Evolutionary conservation across 2,888 invertebrate species (phyloP).

Genomic region (Aphodius granarius): DNA sequence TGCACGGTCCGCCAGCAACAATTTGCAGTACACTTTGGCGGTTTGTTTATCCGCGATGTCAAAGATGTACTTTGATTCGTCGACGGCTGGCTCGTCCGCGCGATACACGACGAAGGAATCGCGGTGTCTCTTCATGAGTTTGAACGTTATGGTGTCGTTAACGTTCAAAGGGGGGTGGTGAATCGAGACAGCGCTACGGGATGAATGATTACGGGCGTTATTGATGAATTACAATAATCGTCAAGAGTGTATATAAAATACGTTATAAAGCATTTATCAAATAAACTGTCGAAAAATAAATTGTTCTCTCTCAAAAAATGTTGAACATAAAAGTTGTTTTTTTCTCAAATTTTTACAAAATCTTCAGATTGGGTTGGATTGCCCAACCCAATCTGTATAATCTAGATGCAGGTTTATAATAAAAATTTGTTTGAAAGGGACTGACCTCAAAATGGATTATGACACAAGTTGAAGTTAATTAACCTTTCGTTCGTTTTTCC

Average conservation of each 20-base stretch:
- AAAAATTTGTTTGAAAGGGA: conserved; percentile 48
- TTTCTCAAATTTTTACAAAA: no score
- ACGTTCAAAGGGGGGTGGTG: conserved; percentile 58
- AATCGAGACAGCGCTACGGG: conserved; percentile 62
- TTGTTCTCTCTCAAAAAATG: no score
- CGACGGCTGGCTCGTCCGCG: conserved; percentile 49
- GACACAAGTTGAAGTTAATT: conserved; percentile 46
- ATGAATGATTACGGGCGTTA: conserved; percentile 15
- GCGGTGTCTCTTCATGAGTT: conserved; percentile 71
- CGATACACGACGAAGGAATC: conserved; percentile 61
- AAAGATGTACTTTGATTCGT: conserved; percentile 46
- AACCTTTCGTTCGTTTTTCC: conserved; percentile 33
- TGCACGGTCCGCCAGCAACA: conserved; percentile 69
- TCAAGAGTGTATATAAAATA: no score
- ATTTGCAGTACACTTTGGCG: conserved; percentile 70
- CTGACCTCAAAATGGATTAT: conserved; percentile 45
- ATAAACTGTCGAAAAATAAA: no score
- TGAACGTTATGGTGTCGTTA: conserved; percentile 74
- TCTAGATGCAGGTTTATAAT: no score
- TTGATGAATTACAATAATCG: no score
- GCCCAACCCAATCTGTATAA: no score
- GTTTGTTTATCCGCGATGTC: conserved; percentile 57
- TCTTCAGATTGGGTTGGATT: no score
- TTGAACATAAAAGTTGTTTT: no score
- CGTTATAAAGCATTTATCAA: no score